A percentile compares a stretch with the other conserved stretches of the same genome.
These are phyloP conservation scores for Plusia festucae DNA, from an alignment of 2,888 invertebrate genomes.

Conservation along the genomic window DNA sequence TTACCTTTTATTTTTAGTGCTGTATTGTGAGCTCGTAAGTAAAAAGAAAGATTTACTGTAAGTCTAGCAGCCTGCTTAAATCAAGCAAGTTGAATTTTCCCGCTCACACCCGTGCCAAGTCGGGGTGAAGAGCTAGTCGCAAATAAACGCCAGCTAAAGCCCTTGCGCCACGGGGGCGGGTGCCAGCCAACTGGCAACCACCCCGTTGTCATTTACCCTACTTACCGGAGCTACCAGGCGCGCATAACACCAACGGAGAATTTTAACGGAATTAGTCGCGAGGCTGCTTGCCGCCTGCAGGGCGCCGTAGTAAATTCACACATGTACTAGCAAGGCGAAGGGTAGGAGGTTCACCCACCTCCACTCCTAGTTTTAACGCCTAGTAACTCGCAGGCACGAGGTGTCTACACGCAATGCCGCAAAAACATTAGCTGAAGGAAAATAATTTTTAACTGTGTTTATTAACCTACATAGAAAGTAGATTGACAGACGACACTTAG, in stretches of 20 bases:
- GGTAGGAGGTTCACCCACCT: slow-evolving; percentile 76
- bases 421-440: slow-evolving; percentile 74
- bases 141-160: slow-evolving; percentile 66
- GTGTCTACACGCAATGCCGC: slow-evolving; percentile 84
- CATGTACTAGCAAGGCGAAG: slow-evolving; percentile 71
- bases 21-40: slow-evolving; percentile 25
- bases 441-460: slow-evolving; percentile 67
- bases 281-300: slow-evolving; percentile 80
- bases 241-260: slow-evolving; percentile 83
- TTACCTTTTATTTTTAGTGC: slow-evolving; percentile 32
- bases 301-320: slow-evolving; percentile 88
- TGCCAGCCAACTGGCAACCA: slow-evolving; percentile 69
- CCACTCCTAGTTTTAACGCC: slow-evolving; percentile 81
- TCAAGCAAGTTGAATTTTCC: slow-evolving; percentile 61
- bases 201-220: slow-evolving; percentile 85
- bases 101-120: slow-evolving; percentile 67
- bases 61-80: slow-evolving; percentile 57
- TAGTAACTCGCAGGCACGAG: slow-evolving; percentile 77
- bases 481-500: slow-evolving; percentile 33
- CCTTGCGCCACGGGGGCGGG: slow-evolving; percentile 67
- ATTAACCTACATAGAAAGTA: slow-evolving; percentile 42
- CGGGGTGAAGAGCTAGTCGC: slow-evolving; percentile 67
- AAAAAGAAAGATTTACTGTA: slow-evolving; percentile 49
- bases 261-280: slow-evolving; percentile 89
- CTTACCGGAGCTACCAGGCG: slow-evolving; percentile 83